phyloP scores from a whole-genome alignment of 2,113 vertebrate genomes.

The Felis catus region F.catus_Fca126_mat1.0 CM031419.1:143689001-143689500 shows the following conservation, averaged over 20 bases:
- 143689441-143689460: not conserved
- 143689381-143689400: not conserved
- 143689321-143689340: not conserved
- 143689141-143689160: not conserved
- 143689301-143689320: not conserved
- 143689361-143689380: constrained; percentile 6
- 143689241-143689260: not conserved
- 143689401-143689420: not conserved
- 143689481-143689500: not conserved
- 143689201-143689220: not conserved
- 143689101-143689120: not conserved
- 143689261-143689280: not conserved
- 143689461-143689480: not conserved
- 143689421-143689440: not conserved
- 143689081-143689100: not conserved
- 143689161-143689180: not conserved
- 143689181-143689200: not conserved
- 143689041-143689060: not conserved
- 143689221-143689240: not conserved
- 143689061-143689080: not conserved
- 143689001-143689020: not conserved
- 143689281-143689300: not conserved
- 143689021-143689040: not conserved
- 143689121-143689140: not conserved
- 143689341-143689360: not conserved